Conservation (phyloP, 2,888 invertebrate species). For the Myathropa florea region DNA sequence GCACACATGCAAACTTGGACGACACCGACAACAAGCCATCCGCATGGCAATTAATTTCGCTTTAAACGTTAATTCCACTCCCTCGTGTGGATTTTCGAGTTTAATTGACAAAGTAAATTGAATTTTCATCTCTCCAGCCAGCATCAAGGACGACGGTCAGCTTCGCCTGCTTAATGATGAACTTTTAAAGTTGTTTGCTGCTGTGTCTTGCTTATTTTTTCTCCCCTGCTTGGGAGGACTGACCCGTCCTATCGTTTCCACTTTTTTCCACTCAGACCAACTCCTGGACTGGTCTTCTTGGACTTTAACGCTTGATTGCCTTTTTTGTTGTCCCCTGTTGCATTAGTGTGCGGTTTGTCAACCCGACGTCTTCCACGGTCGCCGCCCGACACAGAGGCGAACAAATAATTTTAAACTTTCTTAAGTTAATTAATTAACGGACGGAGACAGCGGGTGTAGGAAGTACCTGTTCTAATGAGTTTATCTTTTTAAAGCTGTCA, state of each 20-base stretch:
- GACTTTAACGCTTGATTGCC: neutral
- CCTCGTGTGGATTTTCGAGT: conserved; percentile 55
- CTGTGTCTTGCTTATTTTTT: neutral
- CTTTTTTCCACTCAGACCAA: conserved; percentile 7
- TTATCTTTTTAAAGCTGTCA: conserved; percentile 39
- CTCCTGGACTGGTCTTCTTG: neutral
- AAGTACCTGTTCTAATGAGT: conserved; percentile 34
- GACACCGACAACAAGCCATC: conserved; percentile 46
- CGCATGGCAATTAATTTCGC: conserved; percentile 58
- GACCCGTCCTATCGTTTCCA: neutral
- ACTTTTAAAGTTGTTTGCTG: conserved; percentile 40
- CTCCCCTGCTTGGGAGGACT: conserved; percentile 39
- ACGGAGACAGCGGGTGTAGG: conserved; percentile 44
- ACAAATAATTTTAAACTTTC: conserved; percentile 42
- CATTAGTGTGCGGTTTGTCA: conserved; percentile 42
- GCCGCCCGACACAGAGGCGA: conserved; percentile 1
- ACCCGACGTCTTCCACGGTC: neutral
- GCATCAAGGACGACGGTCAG: conserved; percentile 4
- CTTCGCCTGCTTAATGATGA: conserved; percentile 29
- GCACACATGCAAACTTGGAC: neutral
- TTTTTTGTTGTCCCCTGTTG: conserved; percentile 30
- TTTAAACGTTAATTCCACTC: conserved; percentile 55
- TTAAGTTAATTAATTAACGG: conserved; percentile 66
- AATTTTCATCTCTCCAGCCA: conserved; percentile 45
- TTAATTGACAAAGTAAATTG: conserved; percentile 64